These are phyloP conservation scores for Polyommatus icarus DNA, from an alignment of 2,888 invertebrate species.

Conservation along the genomic window DNA sequence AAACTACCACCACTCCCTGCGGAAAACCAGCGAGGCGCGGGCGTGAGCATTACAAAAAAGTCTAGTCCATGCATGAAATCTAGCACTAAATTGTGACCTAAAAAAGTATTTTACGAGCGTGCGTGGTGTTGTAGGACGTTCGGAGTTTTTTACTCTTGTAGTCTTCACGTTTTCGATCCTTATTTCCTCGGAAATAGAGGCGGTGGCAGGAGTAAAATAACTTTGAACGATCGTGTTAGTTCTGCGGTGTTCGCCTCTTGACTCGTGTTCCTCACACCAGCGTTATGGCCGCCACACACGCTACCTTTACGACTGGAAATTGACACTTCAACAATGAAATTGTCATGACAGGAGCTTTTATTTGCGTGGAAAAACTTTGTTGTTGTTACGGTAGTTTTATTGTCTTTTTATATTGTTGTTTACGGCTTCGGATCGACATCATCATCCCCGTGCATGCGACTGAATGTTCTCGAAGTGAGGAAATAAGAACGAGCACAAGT, in stretches of 20 bases:
- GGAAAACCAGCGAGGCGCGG: neutral
- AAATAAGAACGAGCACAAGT: neutral
- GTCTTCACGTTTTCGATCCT: neutral
- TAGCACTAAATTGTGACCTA: constrained; percentile 26
- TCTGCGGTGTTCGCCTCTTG: constrained; percentile 22
- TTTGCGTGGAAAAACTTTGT: constrained; percentile 22
- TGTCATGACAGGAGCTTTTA: constrained; percentile 26
- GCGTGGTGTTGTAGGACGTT: constrained; percentile 12
- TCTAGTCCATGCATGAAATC: constrained; percentile 9
- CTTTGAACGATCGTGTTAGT: neutral
- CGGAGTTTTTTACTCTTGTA: neutral
- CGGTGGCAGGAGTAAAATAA: neutral
- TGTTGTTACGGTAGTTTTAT: constrained; percentile 17
- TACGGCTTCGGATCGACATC: constrained; percentile 14
- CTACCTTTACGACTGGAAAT: constrained; percentile 27
- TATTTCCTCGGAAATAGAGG: neutral
- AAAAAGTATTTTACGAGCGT: constrained; percentile 27
- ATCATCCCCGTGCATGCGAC: neutral
- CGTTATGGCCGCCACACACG: constrained; percentile 17
- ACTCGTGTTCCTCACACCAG: constrained; percentile 28
- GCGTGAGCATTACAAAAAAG: constrained; percentile 5
- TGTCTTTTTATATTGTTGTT: constrained; percentile 18
- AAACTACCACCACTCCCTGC: neutral
- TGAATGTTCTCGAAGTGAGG: neutral
- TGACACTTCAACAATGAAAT: constrained; percentile 30